Evolutionary conservation across 2,113 vertebrate genomes (phyloP).

Genomic region (Myocastor coypus): DNA sequence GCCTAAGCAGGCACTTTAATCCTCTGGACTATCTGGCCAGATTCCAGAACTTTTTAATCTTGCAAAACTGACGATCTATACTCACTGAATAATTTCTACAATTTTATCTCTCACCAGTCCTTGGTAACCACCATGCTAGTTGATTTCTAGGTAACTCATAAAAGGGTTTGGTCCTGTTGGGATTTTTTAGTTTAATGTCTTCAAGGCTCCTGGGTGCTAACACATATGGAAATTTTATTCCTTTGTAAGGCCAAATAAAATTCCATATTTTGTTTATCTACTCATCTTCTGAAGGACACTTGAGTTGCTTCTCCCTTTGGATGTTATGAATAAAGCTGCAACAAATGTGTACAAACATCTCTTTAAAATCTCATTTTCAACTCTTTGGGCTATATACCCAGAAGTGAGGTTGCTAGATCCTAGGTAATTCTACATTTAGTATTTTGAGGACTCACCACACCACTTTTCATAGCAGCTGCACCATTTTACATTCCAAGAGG

Average conservation of each 20-base stretch:
- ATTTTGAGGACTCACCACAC: neutral
- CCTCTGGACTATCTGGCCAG: no score
- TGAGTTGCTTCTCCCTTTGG: neutral
- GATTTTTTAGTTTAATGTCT: neutral
- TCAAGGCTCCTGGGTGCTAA: neutral
- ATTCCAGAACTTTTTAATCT: neutral
- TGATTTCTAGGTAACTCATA: neutral
- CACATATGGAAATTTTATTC: neutral
- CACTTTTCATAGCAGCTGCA: neutral
- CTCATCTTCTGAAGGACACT: neutral
- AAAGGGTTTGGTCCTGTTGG: slow-evolving; percentile 4
- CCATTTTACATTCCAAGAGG: neutral
- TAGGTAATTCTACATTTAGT: neutral
- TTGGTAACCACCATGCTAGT: neutral
- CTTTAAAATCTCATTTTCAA: neutral
- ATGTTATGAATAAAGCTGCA: neutral
- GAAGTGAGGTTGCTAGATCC: neutral
- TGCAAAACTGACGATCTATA: neutral
- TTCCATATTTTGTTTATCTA: neutral
- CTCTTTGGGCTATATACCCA: neutral
- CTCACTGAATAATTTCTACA: neutral
- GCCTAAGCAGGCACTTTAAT: no score
- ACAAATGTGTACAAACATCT: neutral
- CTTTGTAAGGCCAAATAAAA: neutral
- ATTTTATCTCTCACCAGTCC: neutral